phyloP scores from a whole-genome alignment of 2,113 vertebrate genomes.

The Phrynocephalus versicolor region DNA sequence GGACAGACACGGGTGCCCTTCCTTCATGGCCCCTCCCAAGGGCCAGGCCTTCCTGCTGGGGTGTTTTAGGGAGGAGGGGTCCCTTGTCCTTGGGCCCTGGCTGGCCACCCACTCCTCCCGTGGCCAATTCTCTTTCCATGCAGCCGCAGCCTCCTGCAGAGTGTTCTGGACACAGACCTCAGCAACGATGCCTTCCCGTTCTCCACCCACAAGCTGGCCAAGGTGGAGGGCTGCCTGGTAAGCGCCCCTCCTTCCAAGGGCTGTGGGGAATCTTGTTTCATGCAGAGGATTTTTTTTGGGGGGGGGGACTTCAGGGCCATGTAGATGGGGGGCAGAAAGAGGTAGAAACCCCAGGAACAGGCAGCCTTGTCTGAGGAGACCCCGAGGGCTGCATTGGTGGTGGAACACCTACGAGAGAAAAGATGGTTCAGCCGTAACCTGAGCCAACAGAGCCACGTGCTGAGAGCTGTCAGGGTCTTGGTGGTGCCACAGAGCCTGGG shows the following conservation, averaged over 20 bases:
- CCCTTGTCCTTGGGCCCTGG: too few relatives aligned
- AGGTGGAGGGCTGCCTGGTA: slow-evolving; percentile 85
- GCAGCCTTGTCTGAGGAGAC: not conserved
- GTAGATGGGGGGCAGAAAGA: not conserved
- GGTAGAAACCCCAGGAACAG: not conserved
- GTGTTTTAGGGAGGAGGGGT: too few relatives aligned
- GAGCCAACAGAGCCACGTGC: too few relatives aligned
- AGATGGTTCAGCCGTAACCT: too few relatives aligned
- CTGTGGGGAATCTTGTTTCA: too few relatives aligned
- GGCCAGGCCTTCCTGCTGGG: too few relatives aligned
- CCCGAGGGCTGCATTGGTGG: not conserved
- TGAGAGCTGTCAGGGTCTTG: too few relatives aligned
- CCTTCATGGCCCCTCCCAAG: not conserved
- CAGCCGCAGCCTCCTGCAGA: slow-evolving; percentile 88
- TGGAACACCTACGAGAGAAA: not conserved
- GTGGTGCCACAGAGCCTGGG: fast-evolving
- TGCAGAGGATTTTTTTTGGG: too few relatives aligned
- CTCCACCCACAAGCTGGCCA: slow-evolving; percentile 88
- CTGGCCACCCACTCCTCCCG: fast-evolving
- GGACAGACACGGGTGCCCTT: not conserved
- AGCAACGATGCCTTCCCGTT: slow-evolving; percentile 91
- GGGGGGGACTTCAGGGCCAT: too few relatives aligned
- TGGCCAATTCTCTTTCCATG: fast-evolving
- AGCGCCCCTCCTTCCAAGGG: too few relatives aligned
- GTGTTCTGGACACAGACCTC: slow-evolving; percentile 88